These are phyloP conservation scores for Diachasma alloeum DNA, from an alignment of 1,140 invertebrate genomes.

Conservation along the genomic window DNA sequence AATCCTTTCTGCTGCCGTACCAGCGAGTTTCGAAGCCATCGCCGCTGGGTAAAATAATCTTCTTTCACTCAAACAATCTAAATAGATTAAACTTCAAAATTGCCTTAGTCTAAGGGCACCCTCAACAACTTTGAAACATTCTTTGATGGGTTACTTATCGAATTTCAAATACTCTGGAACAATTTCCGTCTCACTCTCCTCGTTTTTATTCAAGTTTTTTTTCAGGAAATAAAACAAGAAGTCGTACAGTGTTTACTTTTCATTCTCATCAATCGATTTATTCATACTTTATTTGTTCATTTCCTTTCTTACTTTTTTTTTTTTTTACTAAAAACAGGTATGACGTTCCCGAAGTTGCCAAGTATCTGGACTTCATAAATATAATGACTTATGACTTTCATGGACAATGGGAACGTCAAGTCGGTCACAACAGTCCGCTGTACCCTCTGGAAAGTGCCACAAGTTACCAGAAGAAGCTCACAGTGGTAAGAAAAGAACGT, in stretches of 20 bases:
- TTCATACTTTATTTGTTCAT: background rate
- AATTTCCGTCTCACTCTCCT: conserved; percentile 4
- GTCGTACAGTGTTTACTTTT: background rate
- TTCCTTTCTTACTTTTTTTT: conserved; percentile 21
- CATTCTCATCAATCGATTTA: conserved; percentile 6
- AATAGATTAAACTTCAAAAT: conserved; percentile 14
- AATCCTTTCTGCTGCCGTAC: conserved; percentile 88
- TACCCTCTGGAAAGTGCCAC: conserved; percentile 88
- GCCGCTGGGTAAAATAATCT: conserved; percentile 75
- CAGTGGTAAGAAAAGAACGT: conserved; percentile 73
- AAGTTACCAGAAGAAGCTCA: conserved; percentile 89
- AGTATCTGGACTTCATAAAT: conserved; percentile 93
- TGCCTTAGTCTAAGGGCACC: background rate
- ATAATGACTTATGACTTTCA: conserved; percentile 97
- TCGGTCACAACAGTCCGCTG: conserved; percentile 91
- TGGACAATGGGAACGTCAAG: conserved; percentile 90
- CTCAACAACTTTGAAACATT: background rate
- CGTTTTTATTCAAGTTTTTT: background rate
- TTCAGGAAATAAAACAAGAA: background rate
- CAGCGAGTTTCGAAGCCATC: conserved; percentile 91
- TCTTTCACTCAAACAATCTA: conserved; percentile 9
- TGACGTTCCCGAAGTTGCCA: conserved; percentile 92
- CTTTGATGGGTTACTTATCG: conserved; percentile 1
- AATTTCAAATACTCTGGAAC: background rate
- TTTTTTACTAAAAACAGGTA: conserved; percentile 65